phyloP scores from a whole-genome alignment of 2,888 invertebrate genomes.

The Lasioglossum leucozonium region DNA sequence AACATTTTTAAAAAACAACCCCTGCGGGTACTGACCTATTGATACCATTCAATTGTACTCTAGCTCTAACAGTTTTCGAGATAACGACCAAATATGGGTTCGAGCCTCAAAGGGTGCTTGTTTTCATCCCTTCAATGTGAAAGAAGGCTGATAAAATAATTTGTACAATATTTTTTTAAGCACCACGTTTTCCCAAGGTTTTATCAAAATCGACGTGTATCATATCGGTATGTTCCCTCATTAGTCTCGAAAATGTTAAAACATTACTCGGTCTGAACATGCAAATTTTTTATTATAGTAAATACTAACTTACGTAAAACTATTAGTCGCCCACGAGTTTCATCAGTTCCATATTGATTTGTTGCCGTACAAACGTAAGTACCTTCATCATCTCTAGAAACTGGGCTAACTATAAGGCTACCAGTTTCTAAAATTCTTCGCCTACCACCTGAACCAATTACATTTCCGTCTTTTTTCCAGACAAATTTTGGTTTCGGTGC shows the following conservation, averaged over 20 bases:
- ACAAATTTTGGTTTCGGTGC: constrained; percentile 95
- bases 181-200: too few species aligned
- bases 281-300: not conserved
- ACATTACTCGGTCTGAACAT: not conserved
- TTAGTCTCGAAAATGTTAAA: not conserved
- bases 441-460: constrained; percentile 92
- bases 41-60: too few species aligned
- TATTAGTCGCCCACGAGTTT: constrained; percentile 92
- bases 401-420: constrained; percentile 93
- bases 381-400: constrained; percentile 94
- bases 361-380: constrained; percentile 94
- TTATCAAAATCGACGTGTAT: too few species aligned
- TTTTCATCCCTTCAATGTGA: too few species aligned
- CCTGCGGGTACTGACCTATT: too few species aligned
- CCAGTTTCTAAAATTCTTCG: constrained; percentile 93
- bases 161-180: not conserved
- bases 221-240: too few species aligned
- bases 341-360: constrained; percentile 94
- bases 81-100: too few species aligned
- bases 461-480: constrained; percentile 95
- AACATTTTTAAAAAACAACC: too few species aligned
- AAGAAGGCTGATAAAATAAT: too few species aligned
- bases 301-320: constrained; percentile 88
- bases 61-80: too few species aligned
- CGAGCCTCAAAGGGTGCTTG: too few species aligned